Conservation (phyloP, 2,888 invertebrate species). For the Melieria crassipennis region DNA sequence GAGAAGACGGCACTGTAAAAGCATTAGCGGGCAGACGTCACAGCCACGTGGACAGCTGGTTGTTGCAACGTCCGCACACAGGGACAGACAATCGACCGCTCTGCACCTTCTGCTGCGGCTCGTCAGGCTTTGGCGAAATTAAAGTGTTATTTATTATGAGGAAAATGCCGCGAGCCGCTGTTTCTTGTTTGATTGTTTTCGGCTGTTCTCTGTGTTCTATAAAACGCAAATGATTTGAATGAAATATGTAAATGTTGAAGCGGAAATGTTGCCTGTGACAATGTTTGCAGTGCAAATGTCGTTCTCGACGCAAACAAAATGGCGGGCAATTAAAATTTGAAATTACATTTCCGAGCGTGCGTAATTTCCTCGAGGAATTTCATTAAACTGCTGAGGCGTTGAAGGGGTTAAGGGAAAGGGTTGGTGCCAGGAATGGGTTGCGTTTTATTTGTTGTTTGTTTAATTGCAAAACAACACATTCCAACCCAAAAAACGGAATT, state of each 20-base stretch:
- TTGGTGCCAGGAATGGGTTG: background rate
- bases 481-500: background rate
- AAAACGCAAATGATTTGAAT: background rate
- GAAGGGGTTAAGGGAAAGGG: background rate
- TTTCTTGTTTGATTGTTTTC: background rate
- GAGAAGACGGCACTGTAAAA: background rate
- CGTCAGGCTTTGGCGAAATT: conserved; percentile 20
- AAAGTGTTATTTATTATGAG: conserved; percentile 32
- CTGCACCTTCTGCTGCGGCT: background rate
- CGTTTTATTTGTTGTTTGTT: conserved; percentile 2
- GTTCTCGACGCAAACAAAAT: background rate
- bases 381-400: background rate
- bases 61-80: background rate
- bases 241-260: background rate
- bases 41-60: background rate
- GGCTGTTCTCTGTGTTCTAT: background rate
- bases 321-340: conserved; percentile 18
- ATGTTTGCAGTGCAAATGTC: background rate
- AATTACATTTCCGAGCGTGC: conserved; percentile 1
- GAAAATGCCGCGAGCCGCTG: conserved; percentile 10
- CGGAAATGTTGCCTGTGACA: background rate
- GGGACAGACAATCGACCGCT: background rate
- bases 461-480: background rate
- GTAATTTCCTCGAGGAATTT: background rate
- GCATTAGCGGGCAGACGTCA: background rate